A percentile compares a stretch with the other conserved stretches of the same genome.
These are phyloP conservation scores for Hylia prasina DNA, from an alignment of 2,113 vertebrate species.

Conservation along the genomic window DNA sequence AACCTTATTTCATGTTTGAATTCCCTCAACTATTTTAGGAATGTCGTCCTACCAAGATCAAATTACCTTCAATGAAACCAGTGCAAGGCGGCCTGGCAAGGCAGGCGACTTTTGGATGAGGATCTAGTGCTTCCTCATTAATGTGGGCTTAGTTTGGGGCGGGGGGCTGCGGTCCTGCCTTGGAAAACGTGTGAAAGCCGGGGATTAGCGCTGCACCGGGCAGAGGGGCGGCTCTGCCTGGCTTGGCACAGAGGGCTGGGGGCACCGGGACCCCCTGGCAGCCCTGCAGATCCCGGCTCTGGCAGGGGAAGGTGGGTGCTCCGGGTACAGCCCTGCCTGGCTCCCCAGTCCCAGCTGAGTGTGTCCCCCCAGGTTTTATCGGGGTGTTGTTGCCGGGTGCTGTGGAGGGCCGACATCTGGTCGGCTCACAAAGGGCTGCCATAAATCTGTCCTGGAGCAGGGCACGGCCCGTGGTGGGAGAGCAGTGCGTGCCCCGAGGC, in stretches of 20 bases:
- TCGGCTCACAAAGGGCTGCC: neutral
- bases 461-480: neutral
- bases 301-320: neutral
- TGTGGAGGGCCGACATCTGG: neutral
- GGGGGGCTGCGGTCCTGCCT: neutral
- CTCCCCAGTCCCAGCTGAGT: neutral
- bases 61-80: conserved; percentile 38
- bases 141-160: neutral
- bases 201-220: neutral
- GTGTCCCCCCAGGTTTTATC: neutral
- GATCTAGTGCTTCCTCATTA: conserved; percentile 20
- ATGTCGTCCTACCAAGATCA: conserved; percentile 46
- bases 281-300: rapidly evolving
- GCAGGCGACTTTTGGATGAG: conserved; percentile 7
- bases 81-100: neutral
- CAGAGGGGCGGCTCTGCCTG: neutral
- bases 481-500: neutral
- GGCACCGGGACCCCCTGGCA: neutral
- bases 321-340: rapidly evolving
- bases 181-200: neutral
- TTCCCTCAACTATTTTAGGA: conserved; percentile 69
- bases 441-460: neutral
- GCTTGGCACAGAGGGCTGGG: neutral
- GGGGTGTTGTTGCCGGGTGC: neutral
- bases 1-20: conserved; percentile 65